These are phyloP conservation scores for Dasysyrphus albostriatus DNA, from an alignment of 2,888 invertebrate genomes.

Conservation along the genomic window DNA sequence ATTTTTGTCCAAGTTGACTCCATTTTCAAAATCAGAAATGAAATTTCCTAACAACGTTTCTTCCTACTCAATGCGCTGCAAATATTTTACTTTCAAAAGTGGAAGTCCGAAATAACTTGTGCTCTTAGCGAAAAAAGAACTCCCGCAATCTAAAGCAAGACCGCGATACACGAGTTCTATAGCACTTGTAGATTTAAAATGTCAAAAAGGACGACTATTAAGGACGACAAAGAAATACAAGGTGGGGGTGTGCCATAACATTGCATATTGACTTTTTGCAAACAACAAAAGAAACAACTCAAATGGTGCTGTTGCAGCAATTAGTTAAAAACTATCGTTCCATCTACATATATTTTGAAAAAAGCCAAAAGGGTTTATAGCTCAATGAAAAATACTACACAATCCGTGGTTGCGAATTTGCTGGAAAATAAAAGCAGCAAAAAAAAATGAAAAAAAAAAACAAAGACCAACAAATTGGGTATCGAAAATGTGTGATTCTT, in stretches of 20 bases:
- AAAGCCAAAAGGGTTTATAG: neutral
- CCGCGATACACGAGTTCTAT: too few species aligned
- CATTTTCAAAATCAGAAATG: too few species aligned
- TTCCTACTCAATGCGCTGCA: too few species aligned
- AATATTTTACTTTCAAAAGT: too few species aligned
- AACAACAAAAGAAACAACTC: neutral
- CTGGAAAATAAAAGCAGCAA: too few species aligned
- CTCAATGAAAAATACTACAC: neutral
- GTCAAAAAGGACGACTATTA: neutral
- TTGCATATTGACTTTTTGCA: neutral
- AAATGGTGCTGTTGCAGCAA: neutral
- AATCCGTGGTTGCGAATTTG: neutral
- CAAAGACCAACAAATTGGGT: neutral
- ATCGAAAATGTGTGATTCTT: neutral
- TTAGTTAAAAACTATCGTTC: slow-evolving; percentile 5
- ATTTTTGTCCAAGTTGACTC: too few species aligned
- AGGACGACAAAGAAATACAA: neutral
- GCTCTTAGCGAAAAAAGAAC: too few species aligned
- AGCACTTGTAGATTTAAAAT: too few species aligned
- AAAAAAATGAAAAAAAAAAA: too few species aligned
- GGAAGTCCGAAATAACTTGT: too few species aligned
- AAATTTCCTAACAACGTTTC: too few species aligned
- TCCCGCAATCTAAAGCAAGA: too few species aligned
- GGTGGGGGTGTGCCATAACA: neutral
- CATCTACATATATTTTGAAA: neutral